A percentile compares a stretch with the other conserved stretches of the same genome.
These are phyloP conservation scores for Jaculus jaculus DNA, from an alignment of 2,113 vertebrate species.

Conservation along the genomic window DNA sequence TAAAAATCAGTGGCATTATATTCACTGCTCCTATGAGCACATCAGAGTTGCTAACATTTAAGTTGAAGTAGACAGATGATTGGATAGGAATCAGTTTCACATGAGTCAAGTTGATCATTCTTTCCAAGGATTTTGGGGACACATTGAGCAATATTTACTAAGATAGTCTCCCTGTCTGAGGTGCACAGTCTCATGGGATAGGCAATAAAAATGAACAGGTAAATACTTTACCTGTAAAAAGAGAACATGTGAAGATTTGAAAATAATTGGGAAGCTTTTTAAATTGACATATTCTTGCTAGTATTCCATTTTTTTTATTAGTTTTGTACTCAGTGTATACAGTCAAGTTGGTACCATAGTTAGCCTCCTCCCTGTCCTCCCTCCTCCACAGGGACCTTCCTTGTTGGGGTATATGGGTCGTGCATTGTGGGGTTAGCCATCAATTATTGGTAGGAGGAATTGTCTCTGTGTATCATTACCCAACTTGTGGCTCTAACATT, in stretches of 20 bases:
- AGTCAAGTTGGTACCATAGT: too few relatives aligned
- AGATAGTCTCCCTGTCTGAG: neutral
- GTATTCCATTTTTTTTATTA: neutral
- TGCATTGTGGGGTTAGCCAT: too few relatives aligned
- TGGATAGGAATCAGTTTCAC: neutral
- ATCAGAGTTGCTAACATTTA: neutral
- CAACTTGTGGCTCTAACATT: too few relatives aligned
- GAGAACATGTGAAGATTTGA: neutral
- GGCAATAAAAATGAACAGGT: neutral
- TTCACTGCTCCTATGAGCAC: neutral
- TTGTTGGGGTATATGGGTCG: too few relatives aligned
- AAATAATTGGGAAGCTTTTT: neutral
- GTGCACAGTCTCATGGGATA: neutral
- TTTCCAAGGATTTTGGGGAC: neutral
- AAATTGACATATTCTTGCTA: neutral
- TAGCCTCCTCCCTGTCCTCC: too few relatives aligned
- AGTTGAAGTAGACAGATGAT: neutral
- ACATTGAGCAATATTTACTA: neutral
- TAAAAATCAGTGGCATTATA: neutral
- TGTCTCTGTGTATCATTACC: too few relatives aligned
- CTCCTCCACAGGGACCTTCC: too few relatives aligned
- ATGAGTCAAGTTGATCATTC: neutral
- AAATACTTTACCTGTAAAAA: neutral
- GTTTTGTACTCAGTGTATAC: too few relatives aligned
- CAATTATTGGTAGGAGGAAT: too few relatives aligned